Evolutionary conservation across 2,113 vertebrate species (phyloP).

Genomic region (Serranochromis macrocephalus): DNA sequence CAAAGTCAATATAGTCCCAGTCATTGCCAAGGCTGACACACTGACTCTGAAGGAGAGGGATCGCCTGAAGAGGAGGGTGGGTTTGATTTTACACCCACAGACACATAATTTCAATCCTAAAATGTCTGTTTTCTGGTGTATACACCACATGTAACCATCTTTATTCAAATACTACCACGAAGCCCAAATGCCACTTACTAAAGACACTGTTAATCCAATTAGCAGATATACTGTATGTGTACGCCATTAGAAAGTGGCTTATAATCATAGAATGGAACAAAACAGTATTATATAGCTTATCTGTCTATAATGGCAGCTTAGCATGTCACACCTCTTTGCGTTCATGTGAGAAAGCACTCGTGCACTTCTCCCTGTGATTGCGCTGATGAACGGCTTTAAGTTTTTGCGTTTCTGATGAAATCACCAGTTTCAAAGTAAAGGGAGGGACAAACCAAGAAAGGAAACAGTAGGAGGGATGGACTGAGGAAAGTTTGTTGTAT

Average conservation of each 20-base stretch:
- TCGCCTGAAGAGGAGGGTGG: constrained; percentile 82
- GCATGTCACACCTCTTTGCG: neutral
- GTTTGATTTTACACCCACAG: constrained; percentile 1
- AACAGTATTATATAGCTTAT: neutral
- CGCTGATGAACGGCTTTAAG: neutral
- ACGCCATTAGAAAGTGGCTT: neutral
- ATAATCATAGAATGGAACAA: neutral
- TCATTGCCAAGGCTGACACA: constrained; percentile 86
- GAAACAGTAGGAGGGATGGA: constrained; percentile 8
- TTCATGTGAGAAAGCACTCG: neutral
- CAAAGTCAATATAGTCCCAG: constrained; percentile 89
- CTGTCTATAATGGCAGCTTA: neutral
- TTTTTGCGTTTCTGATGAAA: constrained; percentile 7
- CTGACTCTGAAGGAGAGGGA: constrained; percentile 83
- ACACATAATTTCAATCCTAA: neutral
- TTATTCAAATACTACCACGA: neutral
- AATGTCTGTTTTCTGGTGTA: neutral
- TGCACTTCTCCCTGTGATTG: neutral
- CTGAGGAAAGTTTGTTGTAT: constrained; percentile 3
- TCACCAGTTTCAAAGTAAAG: neutral
- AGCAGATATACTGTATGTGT: neutral
- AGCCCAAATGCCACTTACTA: neutral
- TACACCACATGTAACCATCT: neutral
- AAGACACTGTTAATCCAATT: neutral
- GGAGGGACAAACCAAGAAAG: neutral